These are phyloP conservation scores for Mesorhabditis spiculigera DNA, from an alignment of 2,888 invertebrate genomes.

Conservation along the genomic window DNA sequence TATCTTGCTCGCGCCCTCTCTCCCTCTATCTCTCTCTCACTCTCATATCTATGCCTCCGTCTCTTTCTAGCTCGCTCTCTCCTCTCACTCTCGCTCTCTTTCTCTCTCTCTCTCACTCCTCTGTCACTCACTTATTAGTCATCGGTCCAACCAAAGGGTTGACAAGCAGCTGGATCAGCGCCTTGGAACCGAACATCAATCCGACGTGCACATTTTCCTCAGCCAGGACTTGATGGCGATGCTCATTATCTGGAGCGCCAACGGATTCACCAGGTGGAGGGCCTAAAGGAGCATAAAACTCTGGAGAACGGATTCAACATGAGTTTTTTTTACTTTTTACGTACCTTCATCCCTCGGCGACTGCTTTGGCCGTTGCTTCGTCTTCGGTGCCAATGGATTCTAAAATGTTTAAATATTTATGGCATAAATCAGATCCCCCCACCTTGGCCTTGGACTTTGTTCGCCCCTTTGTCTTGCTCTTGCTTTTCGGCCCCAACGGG, in stretches of 20 bases:
- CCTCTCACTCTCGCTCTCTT: no score
- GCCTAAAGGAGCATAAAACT: neutral
- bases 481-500: slow-evolving; percentile 24
- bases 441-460: no score
- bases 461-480: neutral
- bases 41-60: no score
- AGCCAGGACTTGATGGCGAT: slow-evolving; percentile 75
- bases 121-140: slow-evolving; percentile 79
- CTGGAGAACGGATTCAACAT: no score
- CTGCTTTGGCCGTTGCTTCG: neutral
- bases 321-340: no score
- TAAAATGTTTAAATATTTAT: no score
- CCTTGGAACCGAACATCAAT: slow-evolving; percentile 96
- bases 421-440: no score
- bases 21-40: no score
- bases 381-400: no score
- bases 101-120: no score
- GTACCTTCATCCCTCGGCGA: no score
- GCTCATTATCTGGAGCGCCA: slow-evolving; percentile 9
- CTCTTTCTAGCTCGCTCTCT: no score
- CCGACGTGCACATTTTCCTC: slow-evolving; percentile 94
- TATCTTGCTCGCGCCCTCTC: neutral
- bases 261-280: neutral
- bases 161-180: slow-evolving; percentile 89
- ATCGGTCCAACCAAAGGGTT: slow-evolving; percentile 91